A percentile compares a stretch with the other conserved stretches of the same genome.
These are phyloP conservation scores for Agapostemon virescens DNA, from an alignment of 2,888 invertebrate genomes.

Conservation along the genomic window DNA sequence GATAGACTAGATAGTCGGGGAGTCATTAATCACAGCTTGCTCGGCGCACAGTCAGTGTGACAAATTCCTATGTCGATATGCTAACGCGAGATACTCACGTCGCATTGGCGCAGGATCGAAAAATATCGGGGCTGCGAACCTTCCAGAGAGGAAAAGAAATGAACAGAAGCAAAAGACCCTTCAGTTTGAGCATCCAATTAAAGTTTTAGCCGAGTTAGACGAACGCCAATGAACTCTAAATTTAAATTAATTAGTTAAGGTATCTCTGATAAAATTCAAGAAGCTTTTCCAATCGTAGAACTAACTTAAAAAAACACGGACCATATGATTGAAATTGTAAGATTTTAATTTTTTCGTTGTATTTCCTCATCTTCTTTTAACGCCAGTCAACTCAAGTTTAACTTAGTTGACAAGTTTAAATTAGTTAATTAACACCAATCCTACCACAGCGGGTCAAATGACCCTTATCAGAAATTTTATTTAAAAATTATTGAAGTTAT, in stretches of 20 bases:
- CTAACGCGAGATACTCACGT: constrained; percentile 4
- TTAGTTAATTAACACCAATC: too few species aligned
- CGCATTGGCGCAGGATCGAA: not conserved
- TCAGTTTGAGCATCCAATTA: constrained; percentile 44
- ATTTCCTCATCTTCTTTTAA: too few species aligned
- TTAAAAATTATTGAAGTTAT: too few species aligned
- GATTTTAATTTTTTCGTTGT: not conserved
- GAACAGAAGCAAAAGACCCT: constrained; percentile 1
- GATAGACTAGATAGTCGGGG: constrained; percentile 7
- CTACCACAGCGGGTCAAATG: too few species aligned
- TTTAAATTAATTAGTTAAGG: constrained; percentile 46
- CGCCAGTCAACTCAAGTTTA: not conserved
- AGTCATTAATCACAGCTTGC: constrained; percentile 8
- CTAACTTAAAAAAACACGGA: too few species aligned
- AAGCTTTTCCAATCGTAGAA: not conserved
- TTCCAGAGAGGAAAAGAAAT: not conserved
- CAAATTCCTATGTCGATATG: constrained; percentile 16
- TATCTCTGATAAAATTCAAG: constrained; percentile 33
- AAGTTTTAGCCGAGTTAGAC: constrained; percentile 44
- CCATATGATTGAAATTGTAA: not conserved
- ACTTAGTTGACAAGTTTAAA: not conserved
- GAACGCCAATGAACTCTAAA: constrained; percentile 29
- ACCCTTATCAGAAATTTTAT: too few species aligned
- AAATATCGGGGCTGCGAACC: not conserved
- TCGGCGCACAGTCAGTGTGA: constrained; percentile 1